Evolutionary conservation across 2,888 invertebrate genomes (phyloP).

Genomic region (Scaeva pyrastri): DNA sequence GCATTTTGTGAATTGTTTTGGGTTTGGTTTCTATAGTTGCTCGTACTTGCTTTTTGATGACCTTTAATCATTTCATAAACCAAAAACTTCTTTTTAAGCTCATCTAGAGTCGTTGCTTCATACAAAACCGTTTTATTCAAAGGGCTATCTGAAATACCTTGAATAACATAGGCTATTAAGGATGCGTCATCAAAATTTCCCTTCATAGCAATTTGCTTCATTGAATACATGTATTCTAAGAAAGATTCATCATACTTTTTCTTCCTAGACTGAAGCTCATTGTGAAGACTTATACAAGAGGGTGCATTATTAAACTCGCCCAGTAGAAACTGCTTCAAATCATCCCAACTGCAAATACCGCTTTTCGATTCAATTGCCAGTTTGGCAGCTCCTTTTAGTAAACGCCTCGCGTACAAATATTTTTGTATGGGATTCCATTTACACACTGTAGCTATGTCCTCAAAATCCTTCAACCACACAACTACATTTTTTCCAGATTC

Average conservation of each 20-base stretch:
- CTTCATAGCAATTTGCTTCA: conserved; percentile 29
- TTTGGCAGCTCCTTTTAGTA: conserved; percentile 44
- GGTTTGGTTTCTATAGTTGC: neutral
- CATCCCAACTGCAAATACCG: conserved; percentile 6
- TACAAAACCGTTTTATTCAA: conserved; percentile 44
- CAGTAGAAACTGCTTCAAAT: neutral
- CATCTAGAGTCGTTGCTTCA: conserved; percentile 25
- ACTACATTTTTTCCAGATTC: neutral
- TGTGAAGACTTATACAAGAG: neutral
- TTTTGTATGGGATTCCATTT: conserved; percentile 58
- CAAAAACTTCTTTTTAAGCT: conserved; percentile 10
- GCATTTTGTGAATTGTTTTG: conserved; percentile 1
- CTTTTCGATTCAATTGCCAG: conserved; percentile 16
- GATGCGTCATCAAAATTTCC: conserved; percentile 47
- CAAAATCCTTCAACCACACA: neutral
- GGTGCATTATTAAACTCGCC: neutral
- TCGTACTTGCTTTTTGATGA: neutral
- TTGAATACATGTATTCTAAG: conserved; percentile 54
- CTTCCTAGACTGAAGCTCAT: conserved; percentile 9
- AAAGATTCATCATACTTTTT: conserved; percentile 42
- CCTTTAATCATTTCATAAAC: conserved; percentile 8
- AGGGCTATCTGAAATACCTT: conserved; percentile 53
- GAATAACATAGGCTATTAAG: conserved; percentile 49
- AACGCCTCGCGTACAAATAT: conserved; percentile 49
- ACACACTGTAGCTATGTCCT: neutral